These are phyloP conservation scores for Hippocampus guttulatus DNA, from an alignment of 2,113 vertebrate species.

Conservation along the genomic window DNA sequence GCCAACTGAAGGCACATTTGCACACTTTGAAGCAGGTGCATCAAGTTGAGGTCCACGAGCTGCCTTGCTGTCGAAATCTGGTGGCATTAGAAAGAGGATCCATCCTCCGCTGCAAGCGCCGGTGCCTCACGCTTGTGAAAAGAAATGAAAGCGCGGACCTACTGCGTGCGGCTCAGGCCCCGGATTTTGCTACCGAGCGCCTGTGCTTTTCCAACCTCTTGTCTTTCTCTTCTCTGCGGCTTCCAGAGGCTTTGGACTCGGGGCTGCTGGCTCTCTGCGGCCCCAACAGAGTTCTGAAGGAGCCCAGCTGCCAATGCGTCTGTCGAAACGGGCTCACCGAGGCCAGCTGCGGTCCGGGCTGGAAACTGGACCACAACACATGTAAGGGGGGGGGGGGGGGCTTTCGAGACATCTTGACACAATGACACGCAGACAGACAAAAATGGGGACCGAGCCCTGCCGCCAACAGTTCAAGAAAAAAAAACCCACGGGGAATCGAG, in stretches of 20 bases:
- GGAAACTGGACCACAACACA: slow-evolving; percentile 65
- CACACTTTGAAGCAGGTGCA: background rate
- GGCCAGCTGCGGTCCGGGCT: slow-evolving; percentile 66
- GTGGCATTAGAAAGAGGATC: background rate
- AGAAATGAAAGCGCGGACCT: background rate
- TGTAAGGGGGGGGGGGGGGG: slow-evolving; percentile 44
- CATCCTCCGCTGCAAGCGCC: background rate
- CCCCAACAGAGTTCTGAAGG: slow-evolving; percentile 65
- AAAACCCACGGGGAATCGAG: too few species aligned
- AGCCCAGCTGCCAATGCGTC: slow-evolving; percentile 64
- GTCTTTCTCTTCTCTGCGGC: background rate
- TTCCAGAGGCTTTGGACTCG: slow-evolving; percentile 54
- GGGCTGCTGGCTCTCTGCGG: slow-evolving; percentile 68
- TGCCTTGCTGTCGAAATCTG: too few species aligned
- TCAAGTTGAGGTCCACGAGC: too few species aligned
- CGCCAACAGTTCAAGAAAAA: too few species aligned
- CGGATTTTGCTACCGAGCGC: background rate
- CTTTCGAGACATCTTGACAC: background rate
- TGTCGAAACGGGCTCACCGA: slow-evolving; percentile 71
- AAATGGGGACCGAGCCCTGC: background rate
- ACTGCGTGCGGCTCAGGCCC: background rate
- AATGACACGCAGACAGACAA: background rate
- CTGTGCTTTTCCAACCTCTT: background rate
- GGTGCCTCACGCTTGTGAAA: background rate
- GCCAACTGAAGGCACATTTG: too few species aligned